Evolutionary conservation across 2,888 invertebrate species (phyloP), one percentile per base, ranked within the genome.

Genomic region (Altica lythri): DNA sequence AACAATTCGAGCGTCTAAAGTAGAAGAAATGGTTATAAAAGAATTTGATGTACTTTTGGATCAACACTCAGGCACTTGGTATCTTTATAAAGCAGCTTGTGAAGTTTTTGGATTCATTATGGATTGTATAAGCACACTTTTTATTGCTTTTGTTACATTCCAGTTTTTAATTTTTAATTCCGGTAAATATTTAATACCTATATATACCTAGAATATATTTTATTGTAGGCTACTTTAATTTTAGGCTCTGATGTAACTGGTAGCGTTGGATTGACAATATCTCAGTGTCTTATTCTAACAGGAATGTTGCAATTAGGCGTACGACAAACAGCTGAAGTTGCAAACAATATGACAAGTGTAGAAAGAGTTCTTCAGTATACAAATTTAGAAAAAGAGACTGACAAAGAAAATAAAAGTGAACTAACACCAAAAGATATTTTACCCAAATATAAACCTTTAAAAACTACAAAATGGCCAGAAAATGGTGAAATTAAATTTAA

Each of bases 301-400:
- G 90, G 88, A 55, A 87, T 90, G 86, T 82, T 91, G 46, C 90
- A 90, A 70, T 85, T 88, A 76, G 89, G 89, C 4, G 85, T 91
- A 59, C 80, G 90, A 55, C 90, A 90, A 72, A 83, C 87, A 25
- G 88, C 91, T 0, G 91, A 92, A 70, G 83, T 85, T 13, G 79
- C 86, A 40, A 84, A 85, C 8, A 85, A 88, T 66, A 88, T 88
- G 88, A 88, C 86, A 2, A 85, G 86, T 42, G 92, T 92, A 0
- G 92, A 93, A 72, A 79, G 93, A 44, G 84, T 93, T 1, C 72
- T 89, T 18, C 89, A 92, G 70, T 93, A 90, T 73, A 84, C 87
- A 1, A 79, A 84, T n/a, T 73, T 93, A 16, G 85, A 87, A 0
- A 80, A 85, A 29, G 92, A 92, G 74, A 82, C 83, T 1, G 51